phyloP scores from a whole-genome alignment of 2,888 invertebrate species.

The Platycheirus albimanus region DNA sequence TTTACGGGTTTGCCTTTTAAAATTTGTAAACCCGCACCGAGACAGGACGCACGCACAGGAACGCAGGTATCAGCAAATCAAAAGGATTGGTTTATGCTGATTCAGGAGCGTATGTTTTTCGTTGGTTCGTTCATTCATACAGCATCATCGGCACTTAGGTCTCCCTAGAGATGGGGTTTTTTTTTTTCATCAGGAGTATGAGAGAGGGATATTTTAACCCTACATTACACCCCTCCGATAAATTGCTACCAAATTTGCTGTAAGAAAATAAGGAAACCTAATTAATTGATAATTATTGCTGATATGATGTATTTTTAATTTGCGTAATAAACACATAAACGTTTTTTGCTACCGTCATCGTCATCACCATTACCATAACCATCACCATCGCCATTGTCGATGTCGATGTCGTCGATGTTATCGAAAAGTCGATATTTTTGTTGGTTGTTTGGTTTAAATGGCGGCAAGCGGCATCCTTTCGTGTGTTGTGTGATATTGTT shows the following conservation, averaged over 20 bases:
- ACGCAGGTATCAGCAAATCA: constrained; percentile 55
- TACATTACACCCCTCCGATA: constrained; percentile 19
- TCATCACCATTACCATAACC: neutral
- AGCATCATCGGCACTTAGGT: too few species aligned
- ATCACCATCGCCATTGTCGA: too few species aligned
- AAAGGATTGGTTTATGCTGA: constrained; percentile 54
- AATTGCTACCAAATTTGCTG: constrained; percentile 48
- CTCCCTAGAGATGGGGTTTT: too few species aligned
- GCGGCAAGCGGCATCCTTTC: constrained; percentile 19
- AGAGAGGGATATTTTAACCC: neutral
- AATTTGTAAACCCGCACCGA: neutral
- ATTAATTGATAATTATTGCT: constrained; percentile 81
- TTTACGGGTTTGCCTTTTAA: neutral
- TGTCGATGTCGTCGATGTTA: constrained; percentile 7
- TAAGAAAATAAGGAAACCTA: constrained; percentile 77
- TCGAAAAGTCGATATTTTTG: too few species aligned
- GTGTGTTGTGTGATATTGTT: constrained; percentile 46
- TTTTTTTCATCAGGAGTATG: too few species aligned
- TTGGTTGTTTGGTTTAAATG: too few species aligned
- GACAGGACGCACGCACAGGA: too few species aligned
- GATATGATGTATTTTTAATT: constrained; percentile 75
- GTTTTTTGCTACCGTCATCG: neutral
- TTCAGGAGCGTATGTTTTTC: constrained; percentile 54
- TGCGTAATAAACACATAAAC: constrained; percentile 68
- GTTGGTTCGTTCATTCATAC: too few species aligned